These are phyloP conservation scores for Minunthozetes semirufus DNA, from an alignment of 2,888 invertebrate genomes.

Conservation along the genomic window DNA sequence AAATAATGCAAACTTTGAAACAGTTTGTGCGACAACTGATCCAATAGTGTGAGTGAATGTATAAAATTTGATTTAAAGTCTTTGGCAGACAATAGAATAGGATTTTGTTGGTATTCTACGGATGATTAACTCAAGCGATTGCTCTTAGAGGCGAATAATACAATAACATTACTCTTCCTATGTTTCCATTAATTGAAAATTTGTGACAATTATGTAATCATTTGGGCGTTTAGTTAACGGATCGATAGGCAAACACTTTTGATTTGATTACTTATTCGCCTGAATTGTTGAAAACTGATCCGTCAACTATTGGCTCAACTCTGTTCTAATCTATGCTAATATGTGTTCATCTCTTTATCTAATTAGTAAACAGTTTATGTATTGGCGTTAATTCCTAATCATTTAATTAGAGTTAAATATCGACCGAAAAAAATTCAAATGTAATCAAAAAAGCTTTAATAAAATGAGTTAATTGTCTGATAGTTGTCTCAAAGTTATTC, in stretches of 20 bases:
- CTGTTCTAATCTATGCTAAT: no score
- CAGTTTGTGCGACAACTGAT: no score
- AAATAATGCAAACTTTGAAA: background rate
- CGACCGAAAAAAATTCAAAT: no score
- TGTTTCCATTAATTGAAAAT: background rate
- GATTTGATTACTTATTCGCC: background rate
- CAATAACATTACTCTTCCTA: slow-evolving; percentile 16
- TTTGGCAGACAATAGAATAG: background rate
- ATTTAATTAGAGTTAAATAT: no score
- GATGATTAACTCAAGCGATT: slow-evolving; percentile 2
- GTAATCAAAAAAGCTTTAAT: no score
- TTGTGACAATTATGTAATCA: slow-evolving; percentile 2
- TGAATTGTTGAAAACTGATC: background rate
- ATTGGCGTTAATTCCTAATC: no score
- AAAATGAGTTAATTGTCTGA: no score
- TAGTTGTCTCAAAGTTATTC: background rate
- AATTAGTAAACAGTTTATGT: no score
- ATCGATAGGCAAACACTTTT: background rate
- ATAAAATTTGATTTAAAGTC: no score
- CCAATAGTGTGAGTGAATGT: no score
- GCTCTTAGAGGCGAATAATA: slow-evolving; percentile 2
- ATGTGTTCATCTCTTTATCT: no score
- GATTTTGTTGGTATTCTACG: slow-evolving; percentile 5
- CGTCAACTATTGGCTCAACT: no score
- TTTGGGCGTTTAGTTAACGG: background rate